Base-by-base conservation (phyloP, 2,888 invertebrate species). In the Alviniconcha strummeri region DNA sequence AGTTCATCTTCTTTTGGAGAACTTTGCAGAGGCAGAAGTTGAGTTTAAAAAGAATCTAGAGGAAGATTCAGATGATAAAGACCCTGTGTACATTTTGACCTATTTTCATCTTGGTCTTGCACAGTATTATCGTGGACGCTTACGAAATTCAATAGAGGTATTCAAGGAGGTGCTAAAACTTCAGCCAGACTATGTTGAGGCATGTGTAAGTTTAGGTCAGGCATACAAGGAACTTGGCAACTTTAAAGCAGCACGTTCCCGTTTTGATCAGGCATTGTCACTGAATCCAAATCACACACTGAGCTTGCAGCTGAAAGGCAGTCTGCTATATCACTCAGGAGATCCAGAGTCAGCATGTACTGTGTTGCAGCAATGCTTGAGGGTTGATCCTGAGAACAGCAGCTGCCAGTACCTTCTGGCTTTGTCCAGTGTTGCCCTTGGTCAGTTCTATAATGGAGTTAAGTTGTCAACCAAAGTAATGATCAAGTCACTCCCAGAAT, bases 191-290 rank as follows among this genome's bases (percentile, higher is more conserved):
- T 89, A 91, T 85, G 83, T 90, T 60, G 91, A 91, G 85, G 91
- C 91, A 11, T 89, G 90, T 79, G 89, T 90, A 8, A 91, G 91
- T 85, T 84, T 91, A 76, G 91, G 89, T 64, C 92, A 92, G 85
- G 91, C 90, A 71, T 91, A 90, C 85, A 91, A 90, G 84, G 92
- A 91, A 75, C 85, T 92, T 67, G 91, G 92, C 15, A 91, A 92
- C 85, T 76, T 89, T 36, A 86, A 88, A 64, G 89, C 89, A 80
- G 90, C 92, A 9, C 78, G 86, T 74, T 87, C 84, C 56, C 88
- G 88, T 71, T 91, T 92, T 87, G 91, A 92, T 83, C 89, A 91
- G 80, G 89, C 90, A 0, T 80, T 91, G 74, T 81, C 86, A 1
- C 86, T 90, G 54, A 88, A 90, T 80, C 86, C 87, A 0, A 87